A percentile compares a stretch with the other conserved stretches of the same genome.
phyloP scores from a whole-genome alignment of 92 coral and sea anemone genomes.

The Parazoanthus swiftii region DNA sequence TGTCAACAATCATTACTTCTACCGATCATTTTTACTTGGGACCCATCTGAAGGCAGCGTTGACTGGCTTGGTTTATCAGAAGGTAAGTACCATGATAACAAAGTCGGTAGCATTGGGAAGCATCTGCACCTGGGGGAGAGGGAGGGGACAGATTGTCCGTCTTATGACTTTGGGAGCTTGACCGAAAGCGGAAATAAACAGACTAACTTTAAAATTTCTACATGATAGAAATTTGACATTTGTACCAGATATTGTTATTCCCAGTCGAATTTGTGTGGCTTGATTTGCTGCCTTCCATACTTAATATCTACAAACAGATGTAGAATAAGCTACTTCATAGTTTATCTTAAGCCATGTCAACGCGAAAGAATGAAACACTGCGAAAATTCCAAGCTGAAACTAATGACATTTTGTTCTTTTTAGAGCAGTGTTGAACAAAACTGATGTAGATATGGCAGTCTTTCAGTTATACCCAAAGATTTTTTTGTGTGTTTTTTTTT shows the following conservation, averaged over 20 bases:
- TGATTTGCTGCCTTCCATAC: no score
- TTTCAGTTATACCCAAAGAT: no score
- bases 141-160: background rate
- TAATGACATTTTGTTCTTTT: background rate
- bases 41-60: slow-evolving; percentile 44
- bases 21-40: slow-evolving; percentile 28
- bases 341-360: background rate
- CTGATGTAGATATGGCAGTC: no score
- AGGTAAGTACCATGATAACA: slow-evolving; percentile 34
- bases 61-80: slow-evolving; percentile 50
- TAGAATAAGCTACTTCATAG: background rate
- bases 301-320: background rate
- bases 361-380: background rate
- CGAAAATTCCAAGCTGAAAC: no score
- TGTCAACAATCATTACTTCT: slow-evolving; percentile 35
- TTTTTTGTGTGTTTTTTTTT: no score
- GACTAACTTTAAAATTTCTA: no score
- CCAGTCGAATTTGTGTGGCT: no score
- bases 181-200: background rate
- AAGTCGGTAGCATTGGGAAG: background rate
- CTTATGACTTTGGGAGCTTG: background rate
- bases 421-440: background rate
- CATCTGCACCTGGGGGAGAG: background rate
- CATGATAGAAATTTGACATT: no score
- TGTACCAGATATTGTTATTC: no score